phyloP scores from a whole-genome alignment of 2,113 vertebrate genomes.

The Rallus limicola region DNA sequence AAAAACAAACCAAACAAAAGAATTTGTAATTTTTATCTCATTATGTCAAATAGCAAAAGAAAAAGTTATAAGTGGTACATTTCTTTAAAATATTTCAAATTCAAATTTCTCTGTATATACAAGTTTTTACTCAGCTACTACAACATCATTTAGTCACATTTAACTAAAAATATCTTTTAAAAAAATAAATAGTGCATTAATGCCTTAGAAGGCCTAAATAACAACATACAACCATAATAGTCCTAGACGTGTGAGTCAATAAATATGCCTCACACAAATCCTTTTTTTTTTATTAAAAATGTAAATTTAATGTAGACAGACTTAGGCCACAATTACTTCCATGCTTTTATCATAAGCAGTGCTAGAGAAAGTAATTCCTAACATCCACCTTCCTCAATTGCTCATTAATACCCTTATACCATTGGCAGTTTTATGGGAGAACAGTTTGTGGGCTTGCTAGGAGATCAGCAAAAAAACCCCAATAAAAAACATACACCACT shows the following conservation, averaged over 20 bases:
- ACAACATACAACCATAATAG: not conserved
- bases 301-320: not conserved
- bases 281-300: not conserved
- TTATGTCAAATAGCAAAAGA: not conserved
- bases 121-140: not conserved
- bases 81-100: not conserved
- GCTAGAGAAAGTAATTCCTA: not conserved
- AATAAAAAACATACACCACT: not conserved
- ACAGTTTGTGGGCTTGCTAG: not conserved
- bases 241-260: not conserved
- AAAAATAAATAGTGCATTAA: not conserved
- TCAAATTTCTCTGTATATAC: not conserved
- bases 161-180: not conserved
- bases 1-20: not conserved
- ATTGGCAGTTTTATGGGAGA: not conserved
- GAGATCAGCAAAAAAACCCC: not conserved
- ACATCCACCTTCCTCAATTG: not conserved
- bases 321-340: not conserved
- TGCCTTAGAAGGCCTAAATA: not conserved
- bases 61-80: not conserved
- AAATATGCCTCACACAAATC: not conserved
- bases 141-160: not conserved
- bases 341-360: not conserved
- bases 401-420: not conserved
- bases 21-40: not conserved